Evolutionary conservation across 37 sponge, comb jelly and placozoan genomes (phyloP), one percentile per base, ranked within the genome.

Genomic region (Agelas oroides): DNA sequence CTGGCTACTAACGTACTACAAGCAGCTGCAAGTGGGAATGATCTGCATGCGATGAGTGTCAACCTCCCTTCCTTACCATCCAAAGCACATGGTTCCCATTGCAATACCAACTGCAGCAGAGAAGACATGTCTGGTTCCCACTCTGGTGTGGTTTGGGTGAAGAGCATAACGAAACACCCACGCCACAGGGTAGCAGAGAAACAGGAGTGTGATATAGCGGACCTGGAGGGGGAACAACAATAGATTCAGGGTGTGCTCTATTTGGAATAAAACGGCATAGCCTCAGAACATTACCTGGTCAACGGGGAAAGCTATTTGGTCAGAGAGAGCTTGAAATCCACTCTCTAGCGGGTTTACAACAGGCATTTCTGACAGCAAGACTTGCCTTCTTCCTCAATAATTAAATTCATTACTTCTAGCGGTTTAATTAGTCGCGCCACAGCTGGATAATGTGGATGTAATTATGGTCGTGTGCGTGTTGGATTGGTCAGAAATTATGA

Each of bases 1-100:
- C n/a, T n/a, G n/a, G n/a, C n/a, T n/a, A n/a, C n/a, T n/a, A n/a
- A n/a, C n/a, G n/a, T n/a, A n/a, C n/a, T n/a, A n/a, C n/a, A n/a
- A n/a, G n/a, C n/a, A n/a, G n/a, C n/a, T n/a, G n/a, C n/a, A n/a
- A n/a, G n/a, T n/a, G n/a, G n/a, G n/a, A n/a, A n/a, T n/a, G n/a
- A n/a, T n/a, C n/a, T n/a, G n/a, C n/a, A n/a, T n/a, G n/a, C n/a
- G n/a, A n/a, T n/a, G n/a, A n/a, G n/a, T n/a, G n/a, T n/a, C n/a
- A n/a, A n/a, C 3, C 46, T 46, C 46, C 46, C 59, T 61, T 14
- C 25, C 56, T 52, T 28, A 70, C 81, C 75, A 75, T 28, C 79
- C 80, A 62, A 92, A 92, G 70, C 93, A 92, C 16, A 84, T 28
- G 27, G 84, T n/a, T 0, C 86, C 84, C 30, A 92, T 55, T 31